These are phyloP conservation scores for Rhinophrynus dorsalis DNA, from an alignment of 2,797 vertebrate genomes.

Conservation along the genomic window DNA sequence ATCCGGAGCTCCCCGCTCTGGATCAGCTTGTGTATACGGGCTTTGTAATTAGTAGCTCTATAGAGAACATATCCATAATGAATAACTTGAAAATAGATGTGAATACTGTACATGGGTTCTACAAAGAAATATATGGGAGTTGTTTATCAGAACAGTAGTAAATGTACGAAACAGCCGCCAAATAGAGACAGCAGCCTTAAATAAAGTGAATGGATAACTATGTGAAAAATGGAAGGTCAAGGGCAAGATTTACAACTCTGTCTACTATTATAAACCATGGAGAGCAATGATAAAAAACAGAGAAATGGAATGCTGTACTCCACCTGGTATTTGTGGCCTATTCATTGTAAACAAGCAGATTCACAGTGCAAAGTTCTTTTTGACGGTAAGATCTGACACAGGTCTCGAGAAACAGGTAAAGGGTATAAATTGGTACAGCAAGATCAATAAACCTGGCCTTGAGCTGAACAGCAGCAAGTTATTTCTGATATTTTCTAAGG, in stretches of 20 bases:
- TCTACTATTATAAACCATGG: neutral
- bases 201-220: neutral
- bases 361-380: neutral
- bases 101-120: too few species aligned
- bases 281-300: neutral
- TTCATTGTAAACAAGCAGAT: neutral
- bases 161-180: too few species aligned
- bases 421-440: neutral
- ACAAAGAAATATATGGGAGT: too few species aligned
- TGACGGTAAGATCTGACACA: neutral
- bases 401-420: too few species aligned
- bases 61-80: too few species aligned
- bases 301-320: neutral
- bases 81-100: too few species aligned
- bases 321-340: neutral
- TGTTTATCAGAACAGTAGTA: too few species aligned
- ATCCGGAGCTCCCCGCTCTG: too few species aligned
- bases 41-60: too few species aligned
- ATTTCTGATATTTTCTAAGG: too few species aligned
- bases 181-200: too few species aligned
- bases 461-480: neutral
- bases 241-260: neutral
- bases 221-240: slow-evolving; percentile 5
- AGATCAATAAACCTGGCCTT: neutral
- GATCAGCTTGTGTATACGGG: too few species aligned